Base-by-base conservation (phyloP, 2,797 vertebrate genomes). In the Agapornis canus region DNA sequence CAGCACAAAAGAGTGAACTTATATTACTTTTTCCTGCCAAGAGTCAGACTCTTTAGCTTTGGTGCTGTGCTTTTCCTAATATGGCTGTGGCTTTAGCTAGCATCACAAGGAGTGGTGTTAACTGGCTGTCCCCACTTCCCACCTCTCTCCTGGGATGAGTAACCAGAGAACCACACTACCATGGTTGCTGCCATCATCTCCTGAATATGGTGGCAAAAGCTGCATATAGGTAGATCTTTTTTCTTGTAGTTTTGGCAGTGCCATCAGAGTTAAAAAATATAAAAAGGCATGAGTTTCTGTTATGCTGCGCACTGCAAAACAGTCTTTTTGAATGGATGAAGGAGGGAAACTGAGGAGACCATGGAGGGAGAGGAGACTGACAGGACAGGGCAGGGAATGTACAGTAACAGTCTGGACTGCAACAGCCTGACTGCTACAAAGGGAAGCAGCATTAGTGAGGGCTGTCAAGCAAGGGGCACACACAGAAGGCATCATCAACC, bases 81-180 rank as follows among this genome's bases (percentile, higher is more conserved):
- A 75, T 3, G 57, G 52, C 57, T 75, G 37, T 35, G 54, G 31
- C 25, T 51, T 70, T n/a, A 47, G 47, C 43, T 72, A 45, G 21
- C 5, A 11, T 60, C 57, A 65, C 26, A 0, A 2, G 27, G 40
- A 43, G 42, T 11, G 27, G 20, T 1, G 1, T 47, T 47, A 63
- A 32, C 77, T 92, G 73, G 35, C 22, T 47, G 37, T 40, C 20
- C n/a, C 32, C 49, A 11, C 65, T 86, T 89, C 65, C 51, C 57
- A 79, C 26, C 32, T 63, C 35, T 47, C 60, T 76, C 32, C 23
- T 26, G 47, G 60, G 54, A 70, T 56, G 42, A 66, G 57, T 47
- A 70, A 83, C 69, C 39, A 86, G 57, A 54, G 68, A 69, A 20
- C 20, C 52, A 25, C 37, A 19, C 45, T 37, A 45, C 26, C 19